phyloP scores from a whole-genome alignment of 2,888 invertebrate genomes.

The Cosmorhoe ocellata region DNA sequence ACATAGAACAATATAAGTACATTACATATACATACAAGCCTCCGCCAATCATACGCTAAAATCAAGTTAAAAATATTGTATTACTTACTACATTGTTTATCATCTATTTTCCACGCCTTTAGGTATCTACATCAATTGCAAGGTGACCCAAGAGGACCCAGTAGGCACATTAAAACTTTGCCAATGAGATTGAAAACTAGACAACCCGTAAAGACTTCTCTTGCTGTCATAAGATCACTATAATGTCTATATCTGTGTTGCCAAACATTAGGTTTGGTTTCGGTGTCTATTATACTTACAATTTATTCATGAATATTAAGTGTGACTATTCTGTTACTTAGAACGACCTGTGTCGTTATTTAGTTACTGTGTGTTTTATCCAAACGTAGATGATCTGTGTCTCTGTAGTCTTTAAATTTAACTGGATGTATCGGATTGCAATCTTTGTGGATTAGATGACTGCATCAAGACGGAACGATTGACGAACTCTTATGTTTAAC shows the following conservation, averaged over 20 bases:
- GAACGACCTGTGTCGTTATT: slow-evolving; percentile 8
- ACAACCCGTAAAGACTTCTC: slow-evolving; percentile 2
- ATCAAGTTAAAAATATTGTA: too few relatives aligned
- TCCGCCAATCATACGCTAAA: too few relatives aligned
- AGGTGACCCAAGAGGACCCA: too few relatives aligned
- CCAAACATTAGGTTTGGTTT: slow-evolving; percentile 29
- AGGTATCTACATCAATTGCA: too few relatives aligned
- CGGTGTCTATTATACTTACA: slow-evolving; percentile 25
- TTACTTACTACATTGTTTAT: too few relatives aligned
- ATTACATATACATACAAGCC: too few relatives aligned
- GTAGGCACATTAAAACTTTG: too few relatives aligned
- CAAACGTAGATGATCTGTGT: slow-evolving; percentile 17
- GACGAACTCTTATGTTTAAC: not conserved
- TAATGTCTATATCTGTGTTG: slow-evolving; percentile 8
- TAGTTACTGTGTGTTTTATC: slow-evolving; percentile 3
- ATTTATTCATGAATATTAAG: not conserved
- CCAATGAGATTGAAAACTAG: not conserved
- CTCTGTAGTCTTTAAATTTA: slow-evolving; percentile 21
- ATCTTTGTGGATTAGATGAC: slow-evolving; percentile 5
- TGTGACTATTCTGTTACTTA: slow-evolving; percentile 13
- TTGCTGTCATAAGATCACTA: slow-evolving; percentile 18
- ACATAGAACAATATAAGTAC: too few relatives aligned
- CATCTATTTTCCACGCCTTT: too few relatives aligned
- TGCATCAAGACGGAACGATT: not conserved
- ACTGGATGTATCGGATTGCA: slow-evolving; percentile 14